Evolutionary conservation across 2,888 invertebrate species (phyloP).

Genomic region (Nowickia ferox): DNA sequence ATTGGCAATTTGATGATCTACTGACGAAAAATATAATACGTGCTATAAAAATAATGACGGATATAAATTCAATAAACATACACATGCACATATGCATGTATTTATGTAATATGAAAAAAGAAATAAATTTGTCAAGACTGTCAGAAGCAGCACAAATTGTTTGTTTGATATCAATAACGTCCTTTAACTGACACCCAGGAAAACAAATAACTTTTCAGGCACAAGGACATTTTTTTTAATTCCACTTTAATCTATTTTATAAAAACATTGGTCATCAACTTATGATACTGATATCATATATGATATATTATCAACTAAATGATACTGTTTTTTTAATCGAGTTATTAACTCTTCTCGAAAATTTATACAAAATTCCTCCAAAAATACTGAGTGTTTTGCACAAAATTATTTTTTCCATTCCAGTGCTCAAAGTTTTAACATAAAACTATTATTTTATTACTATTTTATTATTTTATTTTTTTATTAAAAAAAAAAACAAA

Average conservation of each 20-base stretch:
- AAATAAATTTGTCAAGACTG: slow-evolving; percentile 27
- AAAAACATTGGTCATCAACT: neutral
- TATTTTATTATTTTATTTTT: too few relatives aligned
- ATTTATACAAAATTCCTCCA: too few relatives aligned
- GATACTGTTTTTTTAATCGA: too few relatives aligned
- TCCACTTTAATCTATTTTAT: neutral
- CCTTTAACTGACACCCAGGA: neutral
- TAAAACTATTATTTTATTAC: too few relatives aligned
- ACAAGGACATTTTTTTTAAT: neutral
- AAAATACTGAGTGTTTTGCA: too few relatives aligned
- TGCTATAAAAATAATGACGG: slow-evolving; percentile 13
- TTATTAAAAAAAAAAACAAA: too few relatives aligned
- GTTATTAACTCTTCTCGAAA: too few relatives aligned
- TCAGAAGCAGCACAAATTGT: slow-evolving; percentile 3
- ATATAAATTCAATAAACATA: slow-evolving; percentile 1
- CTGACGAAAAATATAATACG: slow-evolving; percentile 3
- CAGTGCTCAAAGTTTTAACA: too few relatives aligned
- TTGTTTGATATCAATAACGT: slow-evolving; percentile 13
- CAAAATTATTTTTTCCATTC: too few relatives aligned
- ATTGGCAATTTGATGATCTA: slow-evolving; percentile 44
- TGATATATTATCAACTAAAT: too few relatives aligned
- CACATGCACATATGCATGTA: neutral
- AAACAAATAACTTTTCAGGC: neutral
- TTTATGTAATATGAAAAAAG: neutral
- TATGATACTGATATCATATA: too few relatives aligned